phyloP scores from a whole-genome alignment of 2,113 vertebrate genomes.

The Loxodonta africana region DNA sequence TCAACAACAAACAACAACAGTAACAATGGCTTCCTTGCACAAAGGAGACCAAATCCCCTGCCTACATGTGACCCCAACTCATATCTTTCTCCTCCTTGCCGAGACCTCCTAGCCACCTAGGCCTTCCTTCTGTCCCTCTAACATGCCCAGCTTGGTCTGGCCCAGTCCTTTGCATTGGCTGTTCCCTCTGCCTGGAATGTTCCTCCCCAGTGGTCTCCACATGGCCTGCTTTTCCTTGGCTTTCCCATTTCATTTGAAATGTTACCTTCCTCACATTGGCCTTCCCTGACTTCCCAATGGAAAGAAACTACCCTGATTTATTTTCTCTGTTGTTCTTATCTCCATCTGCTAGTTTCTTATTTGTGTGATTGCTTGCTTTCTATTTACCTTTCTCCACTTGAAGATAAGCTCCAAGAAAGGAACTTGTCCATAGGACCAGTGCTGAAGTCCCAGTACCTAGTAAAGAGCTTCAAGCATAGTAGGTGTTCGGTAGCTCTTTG shows the following conservation, averaged over 20 bases:
- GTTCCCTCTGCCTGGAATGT: not conserved
- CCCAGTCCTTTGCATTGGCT: too few species aligned
- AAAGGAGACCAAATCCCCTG: not conserved
- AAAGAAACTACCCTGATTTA: not conserved
- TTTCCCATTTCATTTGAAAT: not conserved
- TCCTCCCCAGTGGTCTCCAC: not conserved
- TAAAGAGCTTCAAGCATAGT: not conserved
- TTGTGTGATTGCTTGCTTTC: not conserved
- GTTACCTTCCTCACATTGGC: not conserved
- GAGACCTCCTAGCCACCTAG: not conserved
- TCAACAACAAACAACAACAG: too few species aligned
- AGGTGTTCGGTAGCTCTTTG: not conserved
- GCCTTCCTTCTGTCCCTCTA: not conserved
- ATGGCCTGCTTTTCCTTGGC: not conserved
- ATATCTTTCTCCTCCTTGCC: not conserved
- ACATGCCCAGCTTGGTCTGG: not conserved
- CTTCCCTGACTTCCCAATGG: not conserved
- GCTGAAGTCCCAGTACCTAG: not conserved
- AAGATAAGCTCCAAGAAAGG: not conserved
- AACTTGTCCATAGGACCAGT: not conserved
- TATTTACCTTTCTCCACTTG: not conserved
- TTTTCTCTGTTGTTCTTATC: not conserved
- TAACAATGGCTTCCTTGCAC: not conserved
- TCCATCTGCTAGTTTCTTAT: not conserved
- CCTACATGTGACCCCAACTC: not conserved